phyloP scores from a whole-genome alignment of 2,888 invertebrate species.

The Spodoptera exigua region DNA sequence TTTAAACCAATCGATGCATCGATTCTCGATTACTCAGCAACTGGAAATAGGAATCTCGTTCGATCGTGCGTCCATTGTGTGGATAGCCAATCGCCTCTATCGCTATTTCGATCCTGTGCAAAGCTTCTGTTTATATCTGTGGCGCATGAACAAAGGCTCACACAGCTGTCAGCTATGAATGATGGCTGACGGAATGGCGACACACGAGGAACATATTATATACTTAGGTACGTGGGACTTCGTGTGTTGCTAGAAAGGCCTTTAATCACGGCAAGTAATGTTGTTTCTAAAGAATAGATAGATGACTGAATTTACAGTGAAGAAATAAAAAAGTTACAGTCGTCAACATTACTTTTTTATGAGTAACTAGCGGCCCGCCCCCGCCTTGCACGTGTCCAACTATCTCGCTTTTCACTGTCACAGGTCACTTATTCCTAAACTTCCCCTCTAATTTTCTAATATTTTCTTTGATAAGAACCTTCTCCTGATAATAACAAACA shows the following conservation, averaged over 20 bases:
- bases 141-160: constrained; percentile 38
- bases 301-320: too few relatives aligned
- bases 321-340: too few relatives aligned
- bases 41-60: constrained; percentile 41
- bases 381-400: too few relatives aligned
- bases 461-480: too few relatives aligned
- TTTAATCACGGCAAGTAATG: constrained; percentile 11
- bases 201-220: constrained; percentile 43
- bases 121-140: constrained; percentile 31
- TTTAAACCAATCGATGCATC: constrained; percentile 16
- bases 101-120: constrained; percentile 40
- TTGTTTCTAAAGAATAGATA: constrained; percentile 21
- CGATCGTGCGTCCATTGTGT: constrained; percentile 19
- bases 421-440: too few relatives aligned
- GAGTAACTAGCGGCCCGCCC: too few relatives aligned
- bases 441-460: too few relatives aligned
- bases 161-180: constrained; percentile 42
- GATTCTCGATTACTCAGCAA: constrained; percentile 31
- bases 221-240: constrained; percentile 7
- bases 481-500: too few relatives aligned
- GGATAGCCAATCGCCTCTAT: constrained; percentile 37
- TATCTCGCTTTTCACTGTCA: too few relatives aligned
- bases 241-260: constrained; percentile 12
- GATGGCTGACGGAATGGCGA: constrained; percentile 49
- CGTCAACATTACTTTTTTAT: too few relatives aligned